Evolutionary conservation across 1,140 invertebrate species (phyloP), one percentile per base, ranked within the genome.

Genomic region (Drosophila nasuta): DNA sequence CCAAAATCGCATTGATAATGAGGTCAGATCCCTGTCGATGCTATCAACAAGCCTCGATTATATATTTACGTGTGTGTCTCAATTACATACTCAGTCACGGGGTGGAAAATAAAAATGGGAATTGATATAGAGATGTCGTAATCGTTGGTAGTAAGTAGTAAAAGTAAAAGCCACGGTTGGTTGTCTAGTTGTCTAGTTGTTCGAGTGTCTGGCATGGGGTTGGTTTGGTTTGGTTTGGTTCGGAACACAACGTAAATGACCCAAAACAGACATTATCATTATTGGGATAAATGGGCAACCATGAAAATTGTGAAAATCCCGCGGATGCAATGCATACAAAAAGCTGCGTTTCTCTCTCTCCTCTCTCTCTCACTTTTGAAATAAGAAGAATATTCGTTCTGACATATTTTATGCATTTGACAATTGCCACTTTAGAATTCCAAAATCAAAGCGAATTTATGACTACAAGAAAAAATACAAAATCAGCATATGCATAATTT

Each of bases 321-420:
- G 15, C 41, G 59, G 46, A 73, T 49, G 77, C 77, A 85, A 81
- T 85, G 82, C 81, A 85, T 86, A 81, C 75, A 67, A 70, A 51
- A 64, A 82, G 60, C 56, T 64, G 15, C 56, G 11, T 46, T 8
- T 11, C 20, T 10, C 35, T 13, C 20, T 38, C n/a, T 2, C 33
- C 11, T 51, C 11, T 49, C 1, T 8, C 43, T 28, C 13, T 2
- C 33, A 43, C 1, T n/a, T 33, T 28, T 10, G 20, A 25, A 25
- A 25, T 25, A 25, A 25, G 20, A 74, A 59, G 69, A 45, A 68
- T 60, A 60, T 60, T 51, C 46, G 38, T 15, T 62, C 35, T 74
- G 79, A 82, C 82, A 87, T 87, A 87, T 88, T 88, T 87, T 74
- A 87, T 87, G 80, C 76, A 88, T 88, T 88, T 85, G 68, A 81